Conservation (phyloP, 2,113 vertebrate species). For the Drymodes brunneopygia region DNA sequence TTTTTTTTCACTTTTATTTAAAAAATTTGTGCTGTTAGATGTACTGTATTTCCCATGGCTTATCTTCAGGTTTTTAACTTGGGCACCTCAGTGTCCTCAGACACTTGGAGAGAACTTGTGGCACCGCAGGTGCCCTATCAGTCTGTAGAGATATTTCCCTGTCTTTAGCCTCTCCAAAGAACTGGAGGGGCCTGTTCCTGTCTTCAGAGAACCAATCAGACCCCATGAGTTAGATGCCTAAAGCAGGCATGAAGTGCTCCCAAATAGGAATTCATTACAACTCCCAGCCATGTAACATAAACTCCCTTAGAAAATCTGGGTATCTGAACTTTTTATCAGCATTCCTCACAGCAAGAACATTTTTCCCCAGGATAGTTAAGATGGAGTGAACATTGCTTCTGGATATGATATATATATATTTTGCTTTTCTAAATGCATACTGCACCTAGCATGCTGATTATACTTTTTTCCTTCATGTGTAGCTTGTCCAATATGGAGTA, state of each 20-base stretch:
- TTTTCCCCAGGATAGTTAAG: neutral
- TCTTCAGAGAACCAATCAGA: neutral
- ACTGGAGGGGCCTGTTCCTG: neutral
- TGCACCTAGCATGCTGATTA: conserved; percentile 37
- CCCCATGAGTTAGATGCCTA: neutral
- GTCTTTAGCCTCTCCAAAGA: neutral
- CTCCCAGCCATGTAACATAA: neutral
- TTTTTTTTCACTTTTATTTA: neutral
- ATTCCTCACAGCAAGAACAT: neutral
- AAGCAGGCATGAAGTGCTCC: neutral
- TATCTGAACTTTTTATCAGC: neutral
- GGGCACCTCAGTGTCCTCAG: neutral
- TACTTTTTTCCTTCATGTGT: conserved; percentile 24
- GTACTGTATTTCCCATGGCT: neutral
- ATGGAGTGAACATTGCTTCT: neutral
- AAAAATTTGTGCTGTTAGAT: neutral
- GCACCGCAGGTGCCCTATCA: rapidly evolving
- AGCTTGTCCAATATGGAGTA: conserved; percentile 17
- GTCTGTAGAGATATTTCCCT: neutral
- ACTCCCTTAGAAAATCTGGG: neutral
- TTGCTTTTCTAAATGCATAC: conserved; percentile 38
- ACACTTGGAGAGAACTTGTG: neutral
- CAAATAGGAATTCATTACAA: neutral
- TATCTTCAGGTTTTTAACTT: neutral
- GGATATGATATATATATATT: neutral